phyloP scores from a whole-genome alignment of 2,888 invertebrate genomes.

The Argyresthia albistria region DNA sequence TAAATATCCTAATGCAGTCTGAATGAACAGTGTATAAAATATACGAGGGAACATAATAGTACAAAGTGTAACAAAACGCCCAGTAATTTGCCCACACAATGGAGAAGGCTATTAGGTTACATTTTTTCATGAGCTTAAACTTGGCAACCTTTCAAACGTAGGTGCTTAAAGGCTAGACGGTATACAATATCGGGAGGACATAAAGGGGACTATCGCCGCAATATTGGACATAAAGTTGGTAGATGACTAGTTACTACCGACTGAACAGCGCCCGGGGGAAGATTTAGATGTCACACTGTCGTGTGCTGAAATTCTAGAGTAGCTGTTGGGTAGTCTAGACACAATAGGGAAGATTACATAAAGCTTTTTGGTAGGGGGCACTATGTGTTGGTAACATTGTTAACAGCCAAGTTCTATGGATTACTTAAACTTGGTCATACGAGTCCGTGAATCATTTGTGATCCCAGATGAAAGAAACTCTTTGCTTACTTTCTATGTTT shows the following conservation, averaged over 20 bases:
- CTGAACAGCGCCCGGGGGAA: conserved; percentile 11
- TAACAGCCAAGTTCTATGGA: no score
- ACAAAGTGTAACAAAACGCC: not conserved
- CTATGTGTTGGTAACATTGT: no score
- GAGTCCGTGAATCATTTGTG: no score
- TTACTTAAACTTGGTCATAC: no score
- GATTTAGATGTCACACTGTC: conserved; percentile 5
- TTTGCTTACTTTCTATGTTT: no score
- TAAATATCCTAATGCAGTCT: not conserved
- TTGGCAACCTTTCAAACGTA: conserved; percentile 9
- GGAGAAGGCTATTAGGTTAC: not conserved
- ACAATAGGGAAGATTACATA: no score
- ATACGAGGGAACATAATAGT: not conserved
- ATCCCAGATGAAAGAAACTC: no score
- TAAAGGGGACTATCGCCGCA: conserved; percentile 21
- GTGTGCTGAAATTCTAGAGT: not conserved
- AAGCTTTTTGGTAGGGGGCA: no score
- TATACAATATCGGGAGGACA: conserved; percentile 21
- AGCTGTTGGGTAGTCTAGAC: not conserved
- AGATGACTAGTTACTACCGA: conserved; percentile 6
- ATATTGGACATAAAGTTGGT: conserved; percentile 21
- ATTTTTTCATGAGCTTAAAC: conserved; percentile 2
- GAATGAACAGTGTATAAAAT: not conserved
- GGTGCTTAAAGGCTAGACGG: conserved; percentile 8
- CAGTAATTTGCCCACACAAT: conserved; percentile 2